Percentiles rank a stretch among this genome's conserved stretches.
Conservation (phyloP, 1,140 invertebrate species). For the Zaprionus taronus region DNA sequence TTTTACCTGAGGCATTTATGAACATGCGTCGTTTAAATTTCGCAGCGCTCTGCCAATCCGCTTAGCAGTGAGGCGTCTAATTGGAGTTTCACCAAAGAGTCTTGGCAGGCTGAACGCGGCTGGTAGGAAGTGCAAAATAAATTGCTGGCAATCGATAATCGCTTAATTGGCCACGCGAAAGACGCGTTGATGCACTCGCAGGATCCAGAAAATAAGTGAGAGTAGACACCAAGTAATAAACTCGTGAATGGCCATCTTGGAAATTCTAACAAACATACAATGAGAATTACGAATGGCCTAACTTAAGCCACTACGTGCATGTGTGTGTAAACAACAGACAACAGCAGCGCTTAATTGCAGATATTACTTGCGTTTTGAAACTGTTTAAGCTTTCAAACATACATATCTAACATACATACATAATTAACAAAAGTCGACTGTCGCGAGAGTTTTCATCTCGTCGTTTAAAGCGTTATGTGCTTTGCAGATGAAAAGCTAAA, state of each 20-base stretch:
- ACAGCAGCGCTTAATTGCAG: no score
- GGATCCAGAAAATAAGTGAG: not conserved
- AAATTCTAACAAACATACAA: not conserved
- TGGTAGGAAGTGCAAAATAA: not conserved
- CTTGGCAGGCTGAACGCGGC: not conserved
- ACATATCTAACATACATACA: no score
- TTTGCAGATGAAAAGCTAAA: not conserved
- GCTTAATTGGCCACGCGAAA: slow-evolving; percentile 57
- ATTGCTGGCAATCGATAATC: slow-evolving; percentile 50
- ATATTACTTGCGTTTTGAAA: no score
- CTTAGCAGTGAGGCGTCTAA: slow-evolving; percentile 51
- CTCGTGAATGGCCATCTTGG: slow-evolving; percentile 13
- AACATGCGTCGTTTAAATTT: slow-evolving; percentile 46
- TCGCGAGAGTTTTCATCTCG: no score
- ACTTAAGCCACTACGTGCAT: not conserved
- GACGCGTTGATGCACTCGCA: slow-evolving; percentile 25
- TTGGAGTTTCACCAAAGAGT: slow-evolving; percentile 34
- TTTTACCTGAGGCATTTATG: slow-evolving; percentile 47
- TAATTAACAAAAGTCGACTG: no score
- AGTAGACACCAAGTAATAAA: slow-evolving; percentile 2
- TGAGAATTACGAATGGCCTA: not conserved
- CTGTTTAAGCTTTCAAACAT: no score
- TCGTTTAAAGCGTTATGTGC: not conserved
- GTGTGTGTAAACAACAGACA: not conserved
- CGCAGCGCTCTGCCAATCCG: slow-evolving; percentile 45